Conservation (phyloP, 2,113 vertebrate genomes). For the Mirounga angustirostris region DNA sequence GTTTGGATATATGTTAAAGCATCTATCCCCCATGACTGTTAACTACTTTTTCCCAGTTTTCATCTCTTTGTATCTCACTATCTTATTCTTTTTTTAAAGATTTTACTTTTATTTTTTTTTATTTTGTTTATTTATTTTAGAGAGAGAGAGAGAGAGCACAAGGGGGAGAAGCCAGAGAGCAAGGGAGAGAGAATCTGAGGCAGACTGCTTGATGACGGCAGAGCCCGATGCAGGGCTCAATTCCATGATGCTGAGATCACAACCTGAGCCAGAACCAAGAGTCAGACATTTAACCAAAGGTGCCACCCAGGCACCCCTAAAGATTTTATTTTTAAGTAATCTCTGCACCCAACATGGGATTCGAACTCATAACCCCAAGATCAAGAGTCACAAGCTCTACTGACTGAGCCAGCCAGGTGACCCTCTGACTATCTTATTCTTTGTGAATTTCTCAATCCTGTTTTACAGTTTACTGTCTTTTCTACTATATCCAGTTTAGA, state of each 20-base stretch:
- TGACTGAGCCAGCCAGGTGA: not conserved
- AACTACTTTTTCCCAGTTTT: not conserved
- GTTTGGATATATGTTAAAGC: not conserved
- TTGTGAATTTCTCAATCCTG: not conserved
- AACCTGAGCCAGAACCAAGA: not conserved
- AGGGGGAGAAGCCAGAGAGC: not conserved
- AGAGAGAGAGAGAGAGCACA: not conserved
- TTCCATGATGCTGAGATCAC: not conserved
- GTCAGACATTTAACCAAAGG: not conserved
- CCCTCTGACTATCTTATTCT: not conserved
- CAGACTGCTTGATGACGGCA: not conserved
- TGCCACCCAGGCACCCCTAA: not conserved
- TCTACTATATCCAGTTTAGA: not conserved
- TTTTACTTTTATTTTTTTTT: not conserved
- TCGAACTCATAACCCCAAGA: not conserved
- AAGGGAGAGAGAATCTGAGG: not conserved
- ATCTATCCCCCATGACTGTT: not conserved
- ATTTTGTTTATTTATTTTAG: not conserved
- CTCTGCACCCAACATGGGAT: not conserved
- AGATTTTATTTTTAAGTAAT: not conserved
- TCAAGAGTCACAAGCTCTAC: not conserved
- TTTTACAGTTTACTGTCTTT: conserved; percentile 4
- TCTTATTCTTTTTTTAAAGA: not conserved
- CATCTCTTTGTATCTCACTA: not conserved
- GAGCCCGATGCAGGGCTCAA: not conserved